Base-by-base conservation (phyloP, 2,113 vertebrate species). In the Albula glossodonta region DNA sequence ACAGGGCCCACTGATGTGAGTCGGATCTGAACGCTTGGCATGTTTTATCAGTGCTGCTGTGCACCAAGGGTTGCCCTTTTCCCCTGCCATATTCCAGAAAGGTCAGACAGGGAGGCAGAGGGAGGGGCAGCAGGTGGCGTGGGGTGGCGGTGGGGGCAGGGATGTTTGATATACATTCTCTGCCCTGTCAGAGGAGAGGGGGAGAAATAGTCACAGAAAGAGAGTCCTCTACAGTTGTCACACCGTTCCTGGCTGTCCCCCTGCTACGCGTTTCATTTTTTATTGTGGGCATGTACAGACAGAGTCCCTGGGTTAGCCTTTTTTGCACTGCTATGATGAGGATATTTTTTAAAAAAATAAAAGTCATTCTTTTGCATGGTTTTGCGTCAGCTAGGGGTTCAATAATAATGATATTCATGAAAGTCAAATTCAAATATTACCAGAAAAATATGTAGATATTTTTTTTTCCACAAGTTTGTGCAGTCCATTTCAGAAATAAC, bases 51-150 rank as follows among this genome's bases (percentile, higher is more conserved):
- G 25, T 10, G 19, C 63, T 17, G 6, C 49, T 52, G 56, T 5
- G 4, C 56, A n/a, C 53, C n/a, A 60, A 17, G 51, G 51, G 3
- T 13, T 1, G 8, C 80, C 80, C 78, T 51, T 85, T 17, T 66
- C 56, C 19, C 48, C n/a, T 8, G 52, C 19, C 51, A 51, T 53
- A 70, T 77, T 60, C 51, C 12, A 31, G 53, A 86, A 86, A 82
- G 60, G 80, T 86, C 81, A 82, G 51, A 56, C 25, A 12, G 51
- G 85, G 51, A 81, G 19, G 60, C 85, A 6, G 60, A 86, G 49
- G 78, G 48, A 85, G 22, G 49, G 60, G 48, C 48, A 79, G 63
- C 78, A 80, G 53, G 19, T 41, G 48, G 56, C 50, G 84, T 2
- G 22, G 10, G 78, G 5, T 5, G 22, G 78, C 10, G 82, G 25